Conservation (phyloP, 53 echinoderm and acorn worm genomes). For the Paelopatides confundens region DNA sequence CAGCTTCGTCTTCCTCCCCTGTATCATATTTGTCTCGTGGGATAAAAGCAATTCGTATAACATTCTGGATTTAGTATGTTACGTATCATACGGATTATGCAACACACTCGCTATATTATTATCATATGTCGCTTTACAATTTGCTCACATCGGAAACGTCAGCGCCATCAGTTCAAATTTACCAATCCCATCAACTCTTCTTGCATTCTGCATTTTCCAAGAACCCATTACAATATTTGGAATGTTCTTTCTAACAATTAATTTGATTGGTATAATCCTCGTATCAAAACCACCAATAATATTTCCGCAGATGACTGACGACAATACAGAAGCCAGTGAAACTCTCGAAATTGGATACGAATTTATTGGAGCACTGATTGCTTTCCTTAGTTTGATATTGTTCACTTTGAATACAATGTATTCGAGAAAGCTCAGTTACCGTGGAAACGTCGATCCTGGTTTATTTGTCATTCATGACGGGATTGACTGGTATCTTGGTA, state of each 20-base stretch:
- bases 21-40: too few species aligned
- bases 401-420: background rate
- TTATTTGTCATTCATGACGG: background rate
- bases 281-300: background rate
- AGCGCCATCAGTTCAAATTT: constrained; percentile 15
- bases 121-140: background rate
- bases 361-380: constrained; percentile 19
- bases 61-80: background rate
- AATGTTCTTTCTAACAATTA: background rate
- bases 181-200: background rate
- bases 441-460: background rate
- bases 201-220: background rate
- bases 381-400: background rate
- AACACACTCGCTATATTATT: background rate
- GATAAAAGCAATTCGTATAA: too few species aligned
- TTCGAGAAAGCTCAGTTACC: constrained; percentile 8
- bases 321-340: background rate
- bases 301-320: background rate
- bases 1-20: too few species aligned
- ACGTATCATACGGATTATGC: background rate
- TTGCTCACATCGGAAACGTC: constrained; percentile 15
- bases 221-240: background rate
- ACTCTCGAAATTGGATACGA: background rate
- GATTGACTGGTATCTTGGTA: background rate
- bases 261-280: background rate